Conservation (phyloP, 2,888 invertebrate genomes). For the Trissolcus brochymenae region DNA sequence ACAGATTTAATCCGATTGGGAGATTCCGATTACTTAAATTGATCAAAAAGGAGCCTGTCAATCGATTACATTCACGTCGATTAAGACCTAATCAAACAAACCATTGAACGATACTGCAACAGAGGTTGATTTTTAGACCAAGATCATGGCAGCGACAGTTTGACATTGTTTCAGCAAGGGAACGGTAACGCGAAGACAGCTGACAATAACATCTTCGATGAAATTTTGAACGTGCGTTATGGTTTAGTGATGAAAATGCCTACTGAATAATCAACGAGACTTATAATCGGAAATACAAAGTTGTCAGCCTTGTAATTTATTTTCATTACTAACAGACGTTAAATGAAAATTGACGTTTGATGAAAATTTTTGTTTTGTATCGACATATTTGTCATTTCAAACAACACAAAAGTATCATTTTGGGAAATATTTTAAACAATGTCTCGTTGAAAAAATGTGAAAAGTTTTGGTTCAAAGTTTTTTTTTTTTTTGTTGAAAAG, state of each 20-base stretch:
- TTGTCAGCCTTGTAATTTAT: neutral
- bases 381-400: too few relatives aligned
- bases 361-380: too few relatives aligned
- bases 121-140: neutral
- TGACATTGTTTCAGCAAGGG: constrained; percentile 27
- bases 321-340: too few relatives aligned
- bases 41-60: neutral
- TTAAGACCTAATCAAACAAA: constrained; percentile 27
- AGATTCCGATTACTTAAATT: constrained; percentile 1
- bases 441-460: too few relatives aligned
- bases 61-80: constrained; percentile 9
- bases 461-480: too few relatives aligned
- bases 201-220: constrained; percentile 38
- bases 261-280: constrained; percentile 37
- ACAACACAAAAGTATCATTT: too few relatives aligned
- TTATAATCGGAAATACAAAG: neutral
- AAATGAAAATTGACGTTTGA: too few relatives aligned
- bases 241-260: constrained; percentile 33
- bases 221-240: constrained; percentile 30
- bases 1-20: constrained; percentile 21
- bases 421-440: too few relatives aligned
- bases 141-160: constrained; percentile 26
- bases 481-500: too few relatives aligned
- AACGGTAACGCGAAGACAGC: constrained; percentile 31
- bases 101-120: neutral